Evolutionary conservation across 2,888 invertebrate genomes (phyloP).

Genomic region (Eustalomyia histrio): DNA sequence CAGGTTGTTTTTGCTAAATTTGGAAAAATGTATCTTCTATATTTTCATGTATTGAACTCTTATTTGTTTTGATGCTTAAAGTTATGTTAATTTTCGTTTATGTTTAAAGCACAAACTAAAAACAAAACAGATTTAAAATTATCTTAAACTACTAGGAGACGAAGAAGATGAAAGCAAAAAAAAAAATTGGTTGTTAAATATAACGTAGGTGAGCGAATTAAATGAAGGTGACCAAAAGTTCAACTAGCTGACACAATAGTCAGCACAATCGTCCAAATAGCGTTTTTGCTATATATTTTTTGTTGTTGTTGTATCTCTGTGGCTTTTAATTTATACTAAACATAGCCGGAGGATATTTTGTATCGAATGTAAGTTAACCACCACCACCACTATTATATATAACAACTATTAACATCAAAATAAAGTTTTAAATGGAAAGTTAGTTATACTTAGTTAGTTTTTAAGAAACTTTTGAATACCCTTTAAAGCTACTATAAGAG

Average conservation of each 20-base stretch:
- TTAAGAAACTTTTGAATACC: background rate
- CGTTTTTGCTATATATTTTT: conserved; percentile 47
- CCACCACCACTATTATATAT: conserved; percentile 20
- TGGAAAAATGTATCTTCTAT: background rate
- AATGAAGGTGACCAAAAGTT: conserved; percentile 76
- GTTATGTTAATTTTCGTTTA: conserved; percentile 61
- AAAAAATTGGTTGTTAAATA: conserved; percentile 38
- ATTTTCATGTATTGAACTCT: conserved; percentile 51
- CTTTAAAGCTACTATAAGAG: background rate
- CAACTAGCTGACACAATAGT: conserved; percentile 75
- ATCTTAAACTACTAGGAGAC: conserved; percentile 13
- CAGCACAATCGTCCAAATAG: conserved; percentile 52
- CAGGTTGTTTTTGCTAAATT: conserved; percentile 56
- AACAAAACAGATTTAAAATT: conserved; percentile 18
- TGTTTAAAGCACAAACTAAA: conserved; percentile 14
- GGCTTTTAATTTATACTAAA: conserved; percentile 65
- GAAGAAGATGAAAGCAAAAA: background rate
- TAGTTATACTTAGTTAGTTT: background rate
- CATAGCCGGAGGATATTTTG: conserved; percentile 53
- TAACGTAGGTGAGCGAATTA: conserved; percentile 71
- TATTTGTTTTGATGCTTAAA: conserved; percentile 49
- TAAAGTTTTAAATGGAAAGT: conserved; percentile 1
- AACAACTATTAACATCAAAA: conserved; percentile 18
- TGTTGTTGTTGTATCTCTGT: conserved; percentile 34
- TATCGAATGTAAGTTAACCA: conserved; percentile 56